Evolutionary conservation across 2,888 invertebrate genomes (phyloP), one percentile per base, ranked within the genome.

Genomic region (Drosophila maculinotata): DNA sequence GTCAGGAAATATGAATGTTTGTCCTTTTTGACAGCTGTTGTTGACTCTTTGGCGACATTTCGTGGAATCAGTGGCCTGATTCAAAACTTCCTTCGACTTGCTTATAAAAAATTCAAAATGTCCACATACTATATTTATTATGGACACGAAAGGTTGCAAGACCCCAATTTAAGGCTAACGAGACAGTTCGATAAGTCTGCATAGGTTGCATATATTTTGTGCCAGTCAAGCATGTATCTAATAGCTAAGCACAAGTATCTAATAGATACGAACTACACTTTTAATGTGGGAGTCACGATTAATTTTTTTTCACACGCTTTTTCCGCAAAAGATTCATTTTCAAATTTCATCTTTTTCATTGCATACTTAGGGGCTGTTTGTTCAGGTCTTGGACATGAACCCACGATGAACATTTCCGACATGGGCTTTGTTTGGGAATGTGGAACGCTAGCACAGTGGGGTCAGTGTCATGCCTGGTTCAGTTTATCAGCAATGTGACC

Each of bases 21-120:
- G 69, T 59, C 56, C 59, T 41, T 65, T 66, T 28, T 25, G 64
- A 58, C 87, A 86, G 83, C 87, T 79, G 87, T 52, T 64, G 42
- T 42, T 36, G 56, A 15, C 33, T 35, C 35, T 41, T 51, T 33
- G 36, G 14, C 17, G 52, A 38, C 38, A 69, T 42, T 64, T 54
- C 33, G 45, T 38, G 48, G 36, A 53, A 48, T 38, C 53, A 39
- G 17, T 54, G 62, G 70, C 63, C 47, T 48, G 35, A 57, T 62
- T 67, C 45, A 10, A 59, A 56, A 64, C 70, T 59, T 56, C 9
- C 6, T 41, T 15, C 20, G 12, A 52, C 45, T 17, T n/a, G n/a
- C 20, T 73, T 28, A 71, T 68, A 17, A 60, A 71, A 57, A 35
- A 74, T 68, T 28, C 25, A 54, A 31, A 36, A 54, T 41, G 35